These are phyloP conservation scores for Halisarca cf. caerulea DNA, from an alignment of 37 sponge, comb jelly and placozoan genomes.

Conservation along the genomic window DNA sequence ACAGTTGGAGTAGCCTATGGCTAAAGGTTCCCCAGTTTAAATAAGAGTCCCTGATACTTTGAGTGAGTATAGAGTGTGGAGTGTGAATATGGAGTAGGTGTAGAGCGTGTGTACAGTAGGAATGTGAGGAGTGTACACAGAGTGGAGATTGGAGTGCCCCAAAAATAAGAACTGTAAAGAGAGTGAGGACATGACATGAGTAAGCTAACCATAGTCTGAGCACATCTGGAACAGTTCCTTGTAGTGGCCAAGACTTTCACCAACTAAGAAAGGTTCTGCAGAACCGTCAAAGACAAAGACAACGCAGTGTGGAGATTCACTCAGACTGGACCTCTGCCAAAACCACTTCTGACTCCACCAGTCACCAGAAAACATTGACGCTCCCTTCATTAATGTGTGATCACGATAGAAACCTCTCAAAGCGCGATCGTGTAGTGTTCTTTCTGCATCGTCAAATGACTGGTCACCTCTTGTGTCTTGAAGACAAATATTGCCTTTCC, in stretches of 20 bases:
- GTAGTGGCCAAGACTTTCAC: slow-evolving; percentile 83
- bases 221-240: slow-evolving; percentile 80
- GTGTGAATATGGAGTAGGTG: background rate
- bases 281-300: slow-evolving; percentile 97
- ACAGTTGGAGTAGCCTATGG: no score
- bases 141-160: no score
- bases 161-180: no score
- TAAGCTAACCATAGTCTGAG: slow-evolving; percentile 62
- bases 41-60: no score
- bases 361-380: slow-evolving; percentile 48
- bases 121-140: no score
- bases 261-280: slow-evolving; percentile 85
- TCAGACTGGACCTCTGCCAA: slow-evolving; percentile 72
- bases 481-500: slow-evolving; percentile 64
- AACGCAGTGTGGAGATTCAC: slow-evolving; percentile 82
- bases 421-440: slow-evolving; percentile 65
- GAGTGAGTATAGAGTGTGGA: background rate
- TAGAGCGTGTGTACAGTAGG: no score
- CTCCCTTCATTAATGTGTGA: slow-evolving; percentile 52
- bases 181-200: no score
- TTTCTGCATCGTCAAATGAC: slow-evolving; percentile 68
- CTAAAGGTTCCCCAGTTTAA: no score
- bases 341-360: slow-evolving; percentile 90
- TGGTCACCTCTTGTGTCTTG: slow-evolving; percentile 96
- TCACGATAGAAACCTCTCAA: slow-evolving; percentile 87